Base-by-base conservation (phyloP, 1,140 invertebrate species). In the Lutraria rhynchaena region DNA sequence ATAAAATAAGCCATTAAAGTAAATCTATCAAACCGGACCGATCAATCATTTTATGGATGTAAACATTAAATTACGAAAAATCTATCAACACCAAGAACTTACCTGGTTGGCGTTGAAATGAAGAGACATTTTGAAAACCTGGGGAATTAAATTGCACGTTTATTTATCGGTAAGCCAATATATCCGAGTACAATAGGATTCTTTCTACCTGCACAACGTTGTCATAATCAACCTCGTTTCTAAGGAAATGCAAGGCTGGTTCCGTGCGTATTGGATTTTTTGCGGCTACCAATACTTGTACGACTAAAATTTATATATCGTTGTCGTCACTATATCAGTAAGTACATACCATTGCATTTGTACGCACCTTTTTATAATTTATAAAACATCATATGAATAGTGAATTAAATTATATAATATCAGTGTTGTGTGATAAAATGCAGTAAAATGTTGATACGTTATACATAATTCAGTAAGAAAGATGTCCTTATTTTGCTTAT, bases 71-170 rank as follows among this genome's bases (percentile, higher is more conserved):
- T 11, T 24, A 44, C 19, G 31, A 37, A 27, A 37, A 51, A 19
- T 24, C 17, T 63, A 27, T 63, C 60, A 37, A 37, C 22, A 44
- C 41, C 41, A n/a, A n/a, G n/a, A 41, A 67, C 83, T 67, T 67
- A 87, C 87, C 85, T 89, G 86, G 58, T 89, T 86, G 67, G 87
- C 86, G 76, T 83, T 86, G 63, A 87, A 89, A 82, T 87, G 87
- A 22, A 89, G 63, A 46, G 85, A 74, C 87, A 89, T 89, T 5
- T 35, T 87, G 71, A 11, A 15, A 31, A 35, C 4, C 0, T 13
- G 27, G 5, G 46, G 51, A 22, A 13, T 80, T 67, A 37, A 60
- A 55, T 67, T 58, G 44, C 53, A 60, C 46, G 44, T 19, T 46
- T 57, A 65, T 57, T 46, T 41, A 7, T 41, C 5, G 15, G 15